Conservation (phyloP, 2,888 invertebrate genomes). For the Drosophila quinaria region DNA sequence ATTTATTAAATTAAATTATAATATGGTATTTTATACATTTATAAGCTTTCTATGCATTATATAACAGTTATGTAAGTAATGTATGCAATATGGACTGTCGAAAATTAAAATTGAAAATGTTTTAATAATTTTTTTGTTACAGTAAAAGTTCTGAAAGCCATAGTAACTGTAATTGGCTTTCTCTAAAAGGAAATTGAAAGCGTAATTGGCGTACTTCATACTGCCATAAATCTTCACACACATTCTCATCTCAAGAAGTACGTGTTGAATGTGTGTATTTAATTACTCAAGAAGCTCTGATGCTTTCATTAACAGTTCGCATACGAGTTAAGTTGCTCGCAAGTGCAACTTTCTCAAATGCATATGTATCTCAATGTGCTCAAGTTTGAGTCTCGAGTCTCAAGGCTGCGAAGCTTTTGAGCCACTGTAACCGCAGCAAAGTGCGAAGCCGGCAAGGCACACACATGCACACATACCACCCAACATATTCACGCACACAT, state of each 20-base stretch:
- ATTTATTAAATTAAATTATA: no score
- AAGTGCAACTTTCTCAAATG: conserved; percentile 42
- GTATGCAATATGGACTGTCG: no score
- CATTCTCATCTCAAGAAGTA: not conserved
- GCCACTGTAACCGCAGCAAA: conserved; percentile 43
- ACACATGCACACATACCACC: conserved; percentile 3
- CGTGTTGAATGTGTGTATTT: conserved; percentile 34
- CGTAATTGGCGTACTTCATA: conserved; percentile 43
- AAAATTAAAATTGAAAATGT: not conserved
- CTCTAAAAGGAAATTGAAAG: conserved; percentile 35
- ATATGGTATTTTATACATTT: no score
- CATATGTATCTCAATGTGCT: conserved; percentile 29
- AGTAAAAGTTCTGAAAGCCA: not conserved
- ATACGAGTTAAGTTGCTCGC: conserved; percentile 16
- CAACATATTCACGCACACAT: conserved; percentile 5
- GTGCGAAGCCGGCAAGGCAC: conserved; percentile 32
- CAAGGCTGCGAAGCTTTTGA: conserved; percentile 12
- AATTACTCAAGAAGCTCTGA: conserved; percentile 59
- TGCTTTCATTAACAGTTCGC: conserved; percentile 50
- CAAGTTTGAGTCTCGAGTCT: conserved; percentile 25
- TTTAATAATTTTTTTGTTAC: not conserved
- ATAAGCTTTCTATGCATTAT: no score
- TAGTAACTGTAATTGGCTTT: conserved; percentile 12
- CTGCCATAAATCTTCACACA: conserved; percentile 11
- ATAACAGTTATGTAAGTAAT: no score